Evolutionary conservation across 1,140 invertebrate species (phyloP).

Genomic region (Drosophila pallidifrons): DNA sequence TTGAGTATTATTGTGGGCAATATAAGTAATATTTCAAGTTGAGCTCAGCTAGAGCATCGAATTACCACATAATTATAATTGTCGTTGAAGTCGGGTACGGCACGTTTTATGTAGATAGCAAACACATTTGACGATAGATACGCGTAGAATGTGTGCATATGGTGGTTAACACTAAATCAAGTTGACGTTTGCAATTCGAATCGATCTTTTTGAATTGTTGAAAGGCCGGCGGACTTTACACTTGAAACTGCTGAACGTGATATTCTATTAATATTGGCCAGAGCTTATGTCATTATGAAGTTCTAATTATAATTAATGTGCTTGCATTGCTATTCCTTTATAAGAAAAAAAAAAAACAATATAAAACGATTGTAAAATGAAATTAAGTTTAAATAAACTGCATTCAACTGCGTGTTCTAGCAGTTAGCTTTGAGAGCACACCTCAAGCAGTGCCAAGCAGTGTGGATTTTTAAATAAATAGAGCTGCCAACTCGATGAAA

Average conservation of each 20-base stretch:
- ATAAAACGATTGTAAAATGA: too few species aligned
- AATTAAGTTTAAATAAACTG: background rate
- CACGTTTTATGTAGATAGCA: constrained; percentile 1
- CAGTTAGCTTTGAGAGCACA: background rate
- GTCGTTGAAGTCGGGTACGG: background rate
- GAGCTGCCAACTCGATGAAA: constrained; percentile 1
- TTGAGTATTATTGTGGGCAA: constrained; percentile 6
- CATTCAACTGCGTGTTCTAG: background rate
- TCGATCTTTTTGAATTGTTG: background rate
- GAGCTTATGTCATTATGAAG: background rate
- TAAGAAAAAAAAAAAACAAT: too few species aligned
- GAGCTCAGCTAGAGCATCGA: constrained; percentile 9
- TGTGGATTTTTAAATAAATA: background rate
- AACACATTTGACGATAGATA: constrained; percentile 8
- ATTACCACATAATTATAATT: constrained; percentile 35
- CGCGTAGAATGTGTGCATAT: constrained; percentile 1
- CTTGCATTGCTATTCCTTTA: too few species aligned
- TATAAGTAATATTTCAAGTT: background rate
- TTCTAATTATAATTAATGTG: background rate
- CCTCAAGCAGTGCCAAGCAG: background rate
- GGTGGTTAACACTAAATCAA: background rate
- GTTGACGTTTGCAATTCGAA: constrained; percentile 4
- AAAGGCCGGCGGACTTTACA: constrained; percentile 1
- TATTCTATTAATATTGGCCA: background rate
- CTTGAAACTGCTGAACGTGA: background rate